Evolutionary conservation across 2,888 invertebrate species (phyloP).

Genomic region (Polydrusus tereticollis): DNA sequence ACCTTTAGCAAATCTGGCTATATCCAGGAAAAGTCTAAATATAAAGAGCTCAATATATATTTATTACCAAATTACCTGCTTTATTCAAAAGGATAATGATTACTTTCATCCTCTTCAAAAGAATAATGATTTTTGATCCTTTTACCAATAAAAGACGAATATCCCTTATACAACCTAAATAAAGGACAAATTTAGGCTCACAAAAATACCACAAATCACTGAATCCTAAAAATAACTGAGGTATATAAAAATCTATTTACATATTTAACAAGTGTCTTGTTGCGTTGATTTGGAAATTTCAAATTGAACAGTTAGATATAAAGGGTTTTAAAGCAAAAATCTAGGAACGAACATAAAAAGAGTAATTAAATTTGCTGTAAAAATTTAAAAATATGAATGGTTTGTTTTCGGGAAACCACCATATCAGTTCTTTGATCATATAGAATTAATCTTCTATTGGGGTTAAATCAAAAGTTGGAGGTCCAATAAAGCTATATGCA

Average conservation of each 20-base stretch:
- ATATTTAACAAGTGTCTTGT: slow-evolving; percentile 1
- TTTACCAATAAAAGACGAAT: not conserved
- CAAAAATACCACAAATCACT: not conserved
- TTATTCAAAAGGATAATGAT: too few species aligned
- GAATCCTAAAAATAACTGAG: not conserved
- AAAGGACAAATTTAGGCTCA: not conserved
- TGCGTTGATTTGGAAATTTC: not conserved
- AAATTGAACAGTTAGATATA: not conserved
- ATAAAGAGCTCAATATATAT: too few species aligned
- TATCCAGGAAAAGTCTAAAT: too few species aligned
- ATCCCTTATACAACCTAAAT: not conserved
- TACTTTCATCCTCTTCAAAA: too few species aligned
- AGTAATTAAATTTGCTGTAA: not conserved
- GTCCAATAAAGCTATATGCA: too few species aligned
- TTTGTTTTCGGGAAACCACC: too few species aligned
- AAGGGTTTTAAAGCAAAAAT: not conserved
- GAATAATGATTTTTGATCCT: too few species aligned
- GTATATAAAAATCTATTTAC: not conserved
- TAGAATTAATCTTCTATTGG: too few species aligned
- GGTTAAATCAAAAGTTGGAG: too few species aligned
- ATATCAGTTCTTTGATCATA: too few species aligned
- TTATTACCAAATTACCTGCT: too few species aligned
- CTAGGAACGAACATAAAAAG: not conserved
- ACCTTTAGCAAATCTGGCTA: too few species aligned
- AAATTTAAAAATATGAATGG: not conserved